A percentile compares a stretch with the other conserved stretches of the same genome.
Evolutionary conservation across 2,113 vertebrate genomes (phyloP).

Genomic region (Entomyzon cyanotis): DNA sequence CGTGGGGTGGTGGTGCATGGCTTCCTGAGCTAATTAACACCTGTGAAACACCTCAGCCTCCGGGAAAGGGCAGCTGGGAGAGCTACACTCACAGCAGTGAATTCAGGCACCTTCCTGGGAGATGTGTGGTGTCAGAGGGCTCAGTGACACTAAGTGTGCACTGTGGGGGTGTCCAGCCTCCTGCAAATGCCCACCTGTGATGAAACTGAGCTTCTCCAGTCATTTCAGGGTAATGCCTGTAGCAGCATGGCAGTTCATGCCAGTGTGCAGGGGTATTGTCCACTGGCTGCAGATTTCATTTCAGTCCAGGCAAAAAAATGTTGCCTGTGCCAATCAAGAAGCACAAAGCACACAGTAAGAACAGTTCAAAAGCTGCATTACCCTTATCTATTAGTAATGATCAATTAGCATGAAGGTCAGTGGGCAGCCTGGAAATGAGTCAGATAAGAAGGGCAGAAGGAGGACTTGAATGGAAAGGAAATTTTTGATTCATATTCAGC

Average conservation of each 20-base stretch:
- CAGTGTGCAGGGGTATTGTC: background rate
- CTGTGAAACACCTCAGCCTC: background rate
- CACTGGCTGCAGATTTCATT: background rate
- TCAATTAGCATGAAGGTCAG: constrained; percentile 65
- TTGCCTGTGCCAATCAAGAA: background rate
- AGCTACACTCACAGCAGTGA: fast-evolving
- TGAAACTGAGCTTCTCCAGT: background rate
- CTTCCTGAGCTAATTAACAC: background rate
- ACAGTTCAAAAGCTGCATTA: constrained; percentile 45
- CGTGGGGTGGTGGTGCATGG: fast-evolving
- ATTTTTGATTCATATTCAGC: constrained; percentile 40
- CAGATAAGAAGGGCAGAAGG: constrained; percentile 53
- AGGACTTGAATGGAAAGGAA: constrained; percentile 50
- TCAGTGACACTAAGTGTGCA: fast-evolving
- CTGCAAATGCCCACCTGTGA: background rate
- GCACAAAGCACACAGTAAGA: background rate
- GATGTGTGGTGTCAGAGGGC: background rate
- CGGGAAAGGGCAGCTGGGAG: fast-evolving
- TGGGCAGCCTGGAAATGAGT: constrained; percentile 53
- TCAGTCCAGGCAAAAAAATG: background rate
- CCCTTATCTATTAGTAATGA: constrained; percentile 58
- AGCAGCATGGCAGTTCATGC: background rate
- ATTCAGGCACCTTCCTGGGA: background rate
- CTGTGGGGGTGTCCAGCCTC: background rate
- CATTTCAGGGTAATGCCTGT: background rate